A percentile compares a stretch with the other conserved stretches of the same genome.
Conservation (phyloP, 2,888 invertebrate genomes). For the Sinotaia quadrata region DNA sequence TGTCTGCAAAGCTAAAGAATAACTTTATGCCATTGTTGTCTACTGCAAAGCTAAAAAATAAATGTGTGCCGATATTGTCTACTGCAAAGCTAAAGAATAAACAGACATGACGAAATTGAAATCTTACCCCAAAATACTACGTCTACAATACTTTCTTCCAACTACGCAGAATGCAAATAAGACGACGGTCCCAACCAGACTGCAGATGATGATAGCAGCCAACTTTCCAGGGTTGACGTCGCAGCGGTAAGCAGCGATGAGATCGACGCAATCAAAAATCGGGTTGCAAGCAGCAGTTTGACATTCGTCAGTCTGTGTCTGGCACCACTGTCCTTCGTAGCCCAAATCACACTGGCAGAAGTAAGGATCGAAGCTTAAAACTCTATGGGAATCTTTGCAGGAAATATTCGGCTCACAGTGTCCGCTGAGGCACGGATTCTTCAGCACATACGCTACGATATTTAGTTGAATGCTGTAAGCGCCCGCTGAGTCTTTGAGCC, state of each 20-base stretch:
- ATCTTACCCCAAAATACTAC: too few relatives aligned
- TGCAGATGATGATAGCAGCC: conserved; percentile 18
- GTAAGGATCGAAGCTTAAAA: conserved; percentile 4
- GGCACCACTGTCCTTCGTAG: conserved; percentile 18
- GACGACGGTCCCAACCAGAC: too few relatives aligned
- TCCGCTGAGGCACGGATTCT: conserved; percentile 16
- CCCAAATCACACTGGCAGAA: conserved; percentile 3
- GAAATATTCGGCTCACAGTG: background rate
- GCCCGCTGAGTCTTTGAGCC: conserved; percentile 16
- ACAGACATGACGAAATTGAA: too few relatives aligned
- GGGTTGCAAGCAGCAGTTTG: conserved; percentile 10
- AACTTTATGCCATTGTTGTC: too few relatives aligned
- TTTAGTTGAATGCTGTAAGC: conserved; percentile 11
- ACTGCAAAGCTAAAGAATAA: too few relatives aligned
- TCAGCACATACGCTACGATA: conserved; percentile 9
- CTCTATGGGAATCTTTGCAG: background rate
- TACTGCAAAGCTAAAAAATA: too few relatives aligned
- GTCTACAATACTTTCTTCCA: too few relatives aligned
- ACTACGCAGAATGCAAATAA: too few relatives aligned
- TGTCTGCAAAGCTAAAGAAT: too few relatives aligned
- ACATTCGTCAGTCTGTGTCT: conserved; percentile 17
- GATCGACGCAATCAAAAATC: conserved; percentile 21
- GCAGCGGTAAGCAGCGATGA: conserved; percentile 17
- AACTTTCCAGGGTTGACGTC: conserved; percentile 6
- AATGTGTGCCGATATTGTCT: too few relatives aligned